These are phyloP conservation scores for Megathymus violae DNA, from an alignment of 1,140 invertebrate species.

Conservation along the genomic window DNA sequence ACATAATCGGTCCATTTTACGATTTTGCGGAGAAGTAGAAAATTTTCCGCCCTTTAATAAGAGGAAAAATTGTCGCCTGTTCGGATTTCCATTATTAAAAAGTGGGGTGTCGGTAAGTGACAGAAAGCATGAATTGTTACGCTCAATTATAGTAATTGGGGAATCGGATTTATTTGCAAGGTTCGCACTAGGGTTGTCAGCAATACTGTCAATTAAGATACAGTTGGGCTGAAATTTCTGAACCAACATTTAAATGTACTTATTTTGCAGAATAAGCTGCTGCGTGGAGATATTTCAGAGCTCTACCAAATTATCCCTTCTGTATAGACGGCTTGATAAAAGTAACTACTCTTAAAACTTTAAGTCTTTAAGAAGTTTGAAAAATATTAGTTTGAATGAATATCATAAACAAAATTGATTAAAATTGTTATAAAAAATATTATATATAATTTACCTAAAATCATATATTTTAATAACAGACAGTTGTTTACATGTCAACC, in stretches of 20 bases:
- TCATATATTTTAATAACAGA: no score
- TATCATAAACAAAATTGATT: no score
- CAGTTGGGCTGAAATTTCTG: not conserved
- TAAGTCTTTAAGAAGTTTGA: not conserved
- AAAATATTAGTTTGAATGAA: no score
- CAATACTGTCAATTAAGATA: constrained; percentile 1
- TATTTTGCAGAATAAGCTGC: not conserved
- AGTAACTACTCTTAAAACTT: not conserved
- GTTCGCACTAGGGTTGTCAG: constrained; percentile 3
- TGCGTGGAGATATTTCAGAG: not conserved
- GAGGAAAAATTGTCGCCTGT: constrained; percentile 41
- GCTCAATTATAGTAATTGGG: constrained; percentile 47
- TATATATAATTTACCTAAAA: no score
- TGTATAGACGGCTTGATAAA: not conserved
- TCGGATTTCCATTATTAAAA: constrained; percentile 46
- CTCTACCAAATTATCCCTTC: not conserved
- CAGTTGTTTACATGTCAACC: no score
- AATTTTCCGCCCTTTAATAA: constrained; percentile 38
- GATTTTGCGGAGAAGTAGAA: constrained; percentile 41
- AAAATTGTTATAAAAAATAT: no score
- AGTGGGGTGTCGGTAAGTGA: constrained; percentile 34
- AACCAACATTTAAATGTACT: not conserved
- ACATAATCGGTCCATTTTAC: constrained; percentile 43
- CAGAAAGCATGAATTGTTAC: constrained; percentile 38
- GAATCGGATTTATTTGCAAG: constrained; percentile 39